Evolutionary conservation across 2,888 invertebrate species (phyloP).

Genomic region (Bellardia bayeri): DNA sequence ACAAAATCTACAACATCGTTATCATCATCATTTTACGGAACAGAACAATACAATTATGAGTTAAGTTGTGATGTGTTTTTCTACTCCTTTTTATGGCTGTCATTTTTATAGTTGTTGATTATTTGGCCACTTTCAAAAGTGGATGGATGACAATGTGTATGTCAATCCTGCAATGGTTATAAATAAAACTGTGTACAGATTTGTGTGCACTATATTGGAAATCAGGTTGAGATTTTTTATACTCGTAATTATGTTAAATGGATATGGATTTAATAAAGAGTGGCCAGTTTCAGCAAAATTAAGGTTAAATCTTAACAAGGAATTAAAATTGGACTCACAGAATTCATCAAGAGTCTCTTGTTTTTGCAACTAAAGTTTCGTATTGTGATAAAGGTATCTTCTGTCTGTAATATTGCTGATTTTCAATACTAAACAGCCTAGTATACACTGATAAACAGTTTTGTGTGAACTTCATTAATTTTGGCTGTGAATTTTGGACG

Average conservation of each 20-base stretch:
- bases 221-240: constrained; percentile 11
- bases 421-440: too few relatives aligned
- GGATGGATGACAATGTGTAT: constrained; percentile 25
- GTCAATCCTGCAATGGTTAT: constrained; percentile 12
- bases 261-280: neutral
- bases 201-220: constrained; percentile 9
- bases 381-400: too few relatives aligned
- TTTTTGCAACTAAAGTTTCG: too few relatives aligned
- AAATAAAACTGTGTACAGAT: constrained; percentile 17
- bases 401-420: too few relatives aligned
- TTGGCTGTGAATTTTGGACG: too few relatives aligned
- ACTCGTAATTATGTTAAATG: neutral
- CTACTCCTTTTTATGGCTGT: neutral
- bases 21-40: constrained; percentile 44
- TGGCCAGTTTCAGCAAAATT: neutral
- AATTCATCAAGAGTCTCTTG: too few relatives aligned
- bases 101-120: constrained; percentile 29
- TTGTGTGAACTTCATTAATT: too few relatives aligned
- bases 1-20: constrained; percentile 12
- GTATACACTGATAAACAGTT: too few relatives aligned
- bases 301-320: too few relatives aligned
- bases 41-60: constrained; percentile 45
- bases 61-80: constrained; percentile 7
- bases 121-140: constrained; percentile 16
- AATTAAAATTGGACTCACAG: too few relatives aligned